phyloP scores from a whole-genome alignment of 1,140 invertebrate genomes.

The Musca domestica region DNA sequence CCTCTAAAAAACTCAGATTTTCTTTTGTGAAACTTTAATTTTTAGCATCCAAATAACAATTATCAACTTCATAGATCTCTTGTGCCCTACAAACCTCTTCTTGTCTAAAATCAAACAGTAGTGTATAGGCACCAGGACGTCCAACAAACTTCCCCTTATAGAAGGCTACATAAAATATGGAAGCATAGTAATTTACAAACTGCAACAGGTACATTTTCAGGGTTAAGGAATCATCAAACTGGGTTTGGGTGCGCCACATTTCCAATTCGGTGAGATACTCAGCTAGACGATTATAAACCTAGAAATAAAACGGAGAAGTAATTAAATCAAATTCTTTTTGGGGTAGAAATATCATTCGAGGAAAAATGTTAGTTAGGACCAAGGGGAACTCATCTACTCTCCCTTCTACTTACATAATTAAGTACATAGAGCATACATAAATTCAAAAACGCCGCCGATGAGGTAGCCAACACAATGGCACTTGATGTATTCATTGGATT shows the following conservation, averaged over 20 bases:
- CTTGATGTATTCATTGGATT: slow-evolving; percentile 67
- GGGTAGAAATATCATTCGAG: not conserved
- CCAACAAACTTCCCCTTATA: slow-evolving; percentile 94
- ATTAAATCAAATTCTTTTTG: slow-evolving; percentile 10
- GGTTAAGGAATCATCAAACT: slow-evolving; percentile 96
- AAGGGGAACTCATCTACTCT: not conserved
- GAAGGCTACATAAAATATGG: slow-evolving; percentile 98
- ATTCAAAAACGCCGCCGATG: slow-evolving; percentile 84
- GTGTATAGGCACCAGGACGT: slow-evolving; percentile 75
- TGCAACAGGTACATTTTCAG: slow-evolving; percentile 96
- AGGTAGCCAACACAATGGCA: slow-evolving; percentile 77
- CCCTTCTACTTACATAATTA: slow-evolving; percentile 71
- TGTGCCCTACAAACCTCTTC: slow-evolving; percentile 70
- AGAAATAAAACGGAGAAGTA: not conserved
- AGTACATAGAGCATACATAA: slow-evolving; percentile 82
- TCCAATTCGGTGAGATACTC: slow-evolving; percentile 93
- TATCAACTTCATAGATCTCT: no score
- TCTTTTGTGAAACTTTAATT: no score
- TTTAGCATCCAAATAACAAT: no score
- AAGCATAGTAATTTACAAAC: slow-evolving; percentile 98
- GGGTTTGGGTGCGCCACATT: slow-evolving; percentile 90
- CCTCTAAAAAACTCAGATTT: no score
- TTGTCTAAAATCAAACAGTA: slow-evolving; percentile 74
- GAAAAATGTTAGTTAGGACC: not conserved
- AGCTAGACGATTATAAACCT: slow-evolving; percentile 86